Base-by-base conservation (phyloP, 2,888 invertebrate species). In the Eugnorisma glareosa region DNA sequence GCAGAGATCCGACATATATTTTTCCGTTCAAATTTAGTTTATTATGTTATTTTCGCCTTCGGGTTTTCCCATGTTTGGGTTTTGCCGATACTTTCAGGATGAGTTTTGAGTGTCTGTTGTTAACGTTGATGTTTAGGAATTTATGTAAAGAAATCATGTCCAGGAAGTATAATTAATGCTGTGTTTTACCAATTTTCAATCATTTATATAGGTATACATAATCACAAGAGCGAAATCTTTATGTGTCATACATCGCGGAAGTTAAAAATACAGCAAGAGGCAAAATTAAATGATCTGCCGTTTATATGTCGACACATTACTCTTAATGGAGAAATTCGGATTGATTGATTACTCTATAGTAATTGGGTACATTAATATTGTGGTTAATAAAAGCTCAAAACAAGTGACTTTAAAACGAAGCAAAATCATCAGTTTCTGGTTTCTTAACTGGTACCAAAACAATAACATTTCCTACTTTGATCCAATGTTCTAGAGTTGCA, bases 301-400 rank as follows among this genome's bases (percentile, higher is more conserved):
- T 45, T 64, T 66, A 43, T 71, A 72, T 57, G 63, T 45, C 45
- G 48, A 63, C 57, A 54, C 48, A 69, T 85, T 69, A 75, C 61
- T 43, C 31, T 64, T 54, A 63, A 80, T 51, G 75, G 35, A 73
- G 70, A 54, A 63, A 81, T 73, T 69, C 21, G 35, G 18, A 57
- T 72, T 81, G 73, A 83, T 85, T 82, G 71, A 85, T 85, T 71
- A 80, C 37, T 45, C 51, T 66, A 11, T 40, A 59, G 40, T 51
- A 40, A 40, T 40, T 64, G 64, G 40, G 64, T 28, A 64, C n/a
- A 37, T 51, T 35, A 1, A 67, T 64, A 45, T 35, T 64, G 13
- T 57, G 31, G 57, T 71, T 64, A 59, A 67, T 64, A 59, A 84
- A 74, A n/a, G 18, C 4, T 51, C 59, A 40, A 54, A 40, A 66